Evolutionary conservation across 1,140 invertebrate genomes (phyloP), one percentile per base, ranked within the genome.

Genomic region (Ptiloglossa arizonensis): DNA sequence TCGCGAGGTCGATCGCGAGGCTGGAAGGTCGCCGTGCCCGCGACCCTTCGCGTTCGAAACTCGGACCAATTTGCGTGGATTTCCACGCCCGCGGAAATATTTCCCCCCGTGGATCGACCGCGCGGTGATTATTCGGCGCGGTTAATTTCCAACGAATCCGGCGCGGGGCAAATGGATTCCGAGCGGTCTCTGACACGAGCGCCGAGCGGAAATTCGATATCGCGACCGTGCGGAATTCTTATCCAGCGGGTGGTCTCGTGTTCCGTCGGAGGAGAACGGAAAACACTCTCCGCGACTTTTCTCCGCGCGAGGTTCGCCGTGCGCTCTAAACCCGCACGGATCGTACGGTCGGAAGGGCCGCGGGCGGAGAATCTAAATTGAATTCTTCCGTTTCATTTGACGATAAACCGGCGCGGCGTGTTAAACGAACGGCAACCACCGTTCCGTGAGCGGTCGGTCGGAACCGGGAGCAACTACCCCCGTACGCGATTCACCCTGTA

Each of bases 371-470:
- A 83, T 86, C 85, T 78, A 86, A 86, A 86, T 86, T 86, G 85
- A 86, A 86, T 86, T 86, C 82, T 86, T 86, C 85, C 85, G 85
- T 86, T 86, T 86, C 85, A 86, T 86, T 86, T 86, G 81, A 86
- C 81, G 78, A 86, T 86, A 86, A 85, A 82, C 57, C 67, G 59
- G 60, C 59, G 73, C 66, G 79, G 67, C 82, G 59, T 38, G 56
- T 86, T 86, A 85, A 86, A 82, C 76, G 80, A 85, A 82, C 76
- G 72, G 62, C 57, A 56, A 38, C 57, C 48, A 27, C 52, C 74
- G 67, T 19, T 38, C n/a, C 54, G 63, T n/a, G 69, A 57, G 15
- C 54, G 64, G 70, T 73, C 50, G 48, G 35, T 22, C 60, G 41
- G 35, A 63, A 60, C 27, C 50, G 6, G 41, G 41, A 9, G 35